Conservation (phyloP, 2,888 invertebrate genomes). For the Rhagonycha lutea region DNA sequence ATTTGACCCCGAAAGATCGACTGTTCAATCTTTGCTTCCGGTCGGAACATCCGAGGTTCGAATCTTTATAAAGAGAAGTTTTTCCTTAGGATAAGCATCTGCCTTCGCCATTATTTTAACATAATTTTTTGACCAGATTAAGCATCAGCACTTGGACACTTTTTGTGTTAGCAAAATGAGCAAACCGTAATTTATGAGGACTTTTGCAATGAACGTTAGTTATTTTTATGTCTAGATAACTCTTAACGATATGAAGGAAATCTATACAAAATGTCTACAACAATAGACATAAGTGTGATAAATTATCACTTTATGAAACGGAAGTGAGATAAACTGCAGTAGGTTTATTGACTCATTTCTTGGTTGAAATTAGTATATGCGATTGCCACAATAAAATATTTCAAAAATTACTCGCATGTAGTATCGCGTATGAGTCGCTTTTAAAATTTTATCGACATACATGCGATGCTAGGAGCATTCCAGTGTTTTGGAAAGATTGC, state of each 20-base stretch:
- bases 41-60: not conserved
- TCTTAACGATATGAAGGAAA: conserved; percentile 9
- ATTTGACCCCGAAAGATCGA: not conserved
- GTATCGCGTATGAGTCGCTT: not conserved
- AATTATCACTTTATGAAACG: conserved; percentile 29
- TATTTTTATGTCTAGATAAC: not conserved
- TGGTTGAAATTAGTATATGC: not conserved
- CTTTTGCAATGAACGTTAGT: not conserved
- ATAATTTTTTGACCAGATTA: not conserved
- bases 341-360: not conserved
- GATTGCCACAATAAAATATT: not conserved
- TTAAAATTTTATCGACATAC: not conserved
- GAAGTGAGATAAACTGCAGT: conserved; percentile 7
- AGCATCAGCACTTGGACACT: not conserved
- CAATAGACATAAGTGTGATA: conserved; percentile 35
- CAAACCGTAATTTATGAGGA: not conserved
- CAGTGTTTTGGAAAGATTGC: not conserved
- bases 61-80: not conserved
- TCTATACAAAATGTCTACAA: conserved; percentile 33
- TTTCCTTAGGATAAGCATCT: too few relatives aligned
- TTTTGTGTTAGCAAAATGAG: not conserved
- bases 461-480: not conserved
- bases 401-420: not conserved
- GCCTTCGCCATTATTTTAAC: not conserved
- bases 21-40: not conserved